Evolutionary conservation across 2,797 vertebrate species (phyloP).

Genomic region (Phylloscopus collybita): DNA sequence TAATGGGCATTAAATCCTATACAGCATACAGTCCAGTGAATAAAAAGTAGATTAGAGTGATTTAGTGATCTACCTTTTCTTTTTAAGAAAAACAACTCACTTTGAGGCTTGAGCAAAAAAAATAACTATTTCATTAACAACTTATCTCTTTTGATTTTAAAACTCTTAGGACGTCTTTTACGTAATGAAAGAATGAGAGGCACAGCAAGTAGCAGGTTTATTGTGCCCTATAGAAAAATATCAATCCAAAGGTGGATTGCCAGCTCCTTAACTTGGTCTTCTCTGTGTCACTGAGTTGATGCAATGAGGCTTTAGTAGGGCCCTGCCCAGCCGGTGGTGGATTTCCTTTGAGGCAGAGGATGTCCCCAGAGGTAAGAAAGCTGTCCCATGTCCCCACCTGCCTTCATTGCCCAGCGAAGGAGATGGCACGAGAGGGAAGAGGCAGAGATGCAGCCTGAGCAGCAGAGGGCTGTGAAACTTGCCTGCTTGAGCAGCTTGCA

Average conservation of each 20-base stretch:
- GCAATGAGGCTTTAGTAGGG: not conserved
- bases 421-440: not conserved
- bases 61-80: not conserved
- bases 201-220: not conserved
- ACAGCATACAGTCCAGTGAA: not conserved
- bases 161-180: not conserved
- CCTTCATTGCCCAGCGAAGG: not conserved
- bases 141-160: not conserved
- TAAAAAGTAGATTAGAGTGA: not conserved
- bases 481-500: constrained; percentile 18
- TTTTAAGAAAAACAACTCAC: not conserved
- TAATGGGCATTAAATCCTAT: not conserved
- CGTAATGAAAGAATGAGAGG: not conserved
- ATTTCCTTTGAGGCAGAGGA: not conserved
- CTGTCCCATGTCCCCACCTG: not conserved
- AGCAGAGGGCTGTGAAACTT: not conserved
- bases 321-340: not conserved
- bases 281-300: not conserved
- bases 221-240: not conserved
- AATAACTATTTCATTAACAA: not conserved
- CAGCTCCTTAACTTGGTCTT: not conserved
- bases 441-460: not conserved
- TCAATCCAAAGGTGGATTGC: accelerated
- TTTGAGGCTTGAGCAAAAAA: not conserved
- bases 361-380: not conserved